A percentile compares a stretch with the other conserved stretches of the same genome.
These are phyloP conservation scores for Sus scrofa DNA, from an alignment of 2,113 vertebrate species.

Conservation along the genomic window DNA sequence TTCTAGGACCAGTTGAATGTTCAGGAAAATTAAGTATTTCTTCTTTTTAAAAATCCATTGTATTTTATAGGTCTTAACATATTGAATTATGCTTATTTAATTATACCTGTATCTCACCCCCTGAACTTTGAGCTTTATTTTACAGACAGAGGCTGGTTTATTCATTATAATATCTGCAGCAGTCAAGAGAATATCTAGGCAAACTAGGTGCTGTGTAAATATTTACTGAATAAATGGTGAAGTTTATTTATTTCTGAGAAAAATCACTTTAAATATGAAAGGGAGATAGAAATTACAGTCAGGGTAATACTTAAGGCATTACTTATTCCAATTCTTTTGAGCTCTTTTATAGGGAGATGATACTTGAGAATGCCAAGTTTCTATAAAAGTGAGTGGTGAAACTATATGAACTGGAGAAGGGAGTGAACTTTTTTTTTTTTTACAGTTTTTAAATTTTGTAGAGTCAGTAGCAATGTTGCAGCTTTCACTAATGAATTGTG, in stretches of 20 bases:
- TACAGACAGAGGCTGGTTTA: neutral
- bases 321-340: neutral
- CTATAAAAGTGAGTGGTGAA: neutral
- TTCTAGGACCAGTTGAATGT: neutral
- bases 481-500: neutral
- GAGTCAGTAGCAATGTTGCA: neutral
- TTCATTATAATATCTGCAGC: neutral
- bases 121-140: neutral
- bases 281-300: neutral
- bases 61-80: neutral
- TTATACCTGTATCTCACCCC: neutral
- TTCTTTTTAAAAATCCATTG: neutral
- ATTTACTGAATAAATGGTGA: neutral
- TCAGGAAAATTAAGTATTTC: constrained; percentile 8
- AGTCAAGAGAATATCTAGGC: neutral
- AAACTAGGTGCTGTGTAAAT: neutral
- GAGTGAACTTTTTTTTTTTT: neutral
- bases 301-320: neutral
- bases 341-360: neutral
- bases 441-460: neutral
- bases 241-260: constrained; percentile 15
- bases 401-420: neutral
- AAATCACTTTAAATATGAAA: constrained; percentile 31
- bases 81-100: neutral
- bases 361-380: neutral